Conservation (phyloP, 1,140 invertebrate genomes). For the Aphelinus atriplicis region DNA sequence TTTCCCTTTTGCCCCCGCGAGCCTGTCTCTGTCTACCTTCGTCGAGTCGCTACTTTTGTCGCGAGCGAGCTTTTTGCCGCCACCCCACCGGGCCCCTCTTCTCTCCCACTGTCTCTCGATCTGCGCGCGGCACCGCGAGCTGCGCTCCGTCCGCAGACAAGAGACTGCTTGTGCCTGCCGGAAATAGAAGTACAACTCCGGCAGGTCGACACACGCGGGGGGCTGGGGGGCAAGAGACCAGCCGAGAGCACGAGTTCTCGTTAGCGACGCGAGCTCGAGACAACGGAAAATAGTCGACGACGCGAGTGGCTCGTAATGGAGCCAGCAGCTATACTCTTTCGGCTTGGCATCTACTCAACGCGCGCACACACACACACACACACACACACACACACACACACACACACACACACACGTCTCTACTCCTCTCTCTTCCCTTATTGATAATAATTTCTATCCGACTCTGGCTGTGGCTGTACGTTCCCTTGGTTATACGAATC, state of each 20-base stretch:
- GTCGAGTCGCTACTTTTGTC: background rate
- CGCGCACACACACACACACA: too few species aligned
- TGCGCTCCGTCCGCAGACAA: background rate
- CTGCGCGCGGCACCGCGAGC: background rate
- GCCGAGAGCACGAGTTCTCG: slow-evolving; percentile 27
- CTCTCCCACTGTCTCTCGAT: background rate
- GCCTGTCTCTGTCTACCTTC: background rate
- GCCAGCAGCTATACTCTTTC: background rate
- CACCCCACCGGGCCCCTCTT: background rate
- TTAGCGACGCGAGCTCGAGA: background rate
- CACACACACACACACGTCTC: too few species aligned
- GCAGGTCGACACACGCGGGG: background rate
- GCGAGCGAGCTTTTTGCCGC: too few species aligned
- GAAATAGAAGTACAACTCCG: slow-evolving; percentile 23
- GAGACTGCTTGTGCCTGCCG: background rate
- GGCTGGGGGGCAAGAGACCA: slow-evolving; percentile 1
- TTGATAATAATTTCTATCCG: background rate
- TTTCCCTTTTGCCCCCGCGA: slow-evolving; percentile 3
- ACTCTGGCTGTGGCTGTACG: too few species aligned
- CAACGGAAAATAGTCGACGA: slow-evolving; percentile 14
- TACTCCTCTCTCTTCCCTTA: background rate
- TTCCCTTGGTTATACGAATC: too few species aligned
- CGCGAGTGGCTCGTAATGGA: slow-evolving; percentile 3
- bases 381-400: too few species aligned
- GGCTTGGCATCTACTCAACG: too few species aligned